Evolutionary conservation across 2,113 vertebrate genomes (phyloP).

Genomic region (Turdus rufiventris): DNA sequence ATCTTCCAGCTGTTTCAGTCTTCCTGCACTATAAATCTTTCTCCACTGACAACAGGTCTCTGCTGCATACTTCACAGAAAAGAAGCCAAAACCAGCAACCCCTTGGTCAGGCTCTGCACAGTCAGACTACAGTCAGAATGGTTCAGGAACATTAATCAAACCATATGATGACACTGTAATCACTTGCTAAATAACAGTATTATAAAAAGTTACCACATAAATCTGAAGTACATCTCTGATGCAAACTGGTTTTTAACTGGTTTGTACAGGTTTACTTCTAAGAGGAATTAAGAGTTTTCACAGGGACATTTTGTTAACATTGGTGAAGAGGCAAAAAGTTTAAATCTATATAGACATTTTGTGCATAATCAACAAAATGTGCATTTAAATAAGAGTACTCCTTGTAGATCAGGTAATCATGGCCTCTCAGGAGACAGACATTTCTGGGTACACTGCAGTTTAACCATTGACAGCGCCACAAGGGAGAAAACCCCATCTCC

Average conservation of each 20-base stretch:
- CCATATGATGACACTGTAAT: background rate
- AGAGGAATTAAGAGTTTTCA: background rate
- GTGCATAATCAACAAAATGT: background rate
- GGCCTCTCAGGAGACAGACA: background rate
- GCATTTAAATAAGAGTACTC: background rate
- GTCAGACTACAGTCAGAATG: background rate
- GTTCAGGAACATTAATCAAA: background rate
- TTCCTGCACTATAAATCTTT: background rate
- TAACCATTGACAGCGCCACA: background rate
- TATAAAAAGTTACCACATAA: background rate
- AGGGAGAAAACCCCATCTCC: background rate
- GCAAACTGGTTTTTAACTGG: background rate
- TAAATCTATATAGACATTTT: background rate
- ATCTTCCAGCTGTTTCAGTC: background rate
- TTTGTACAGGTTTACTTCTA: background rate
- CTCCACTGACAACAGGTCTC: background rate
- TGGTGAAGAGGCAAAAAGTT: background rate
- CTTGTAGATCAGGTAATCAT: background rate
- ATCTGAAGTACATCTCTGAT: background rate
- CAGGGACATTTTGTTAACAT: background rate
- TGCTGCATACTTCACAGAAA: background rate
- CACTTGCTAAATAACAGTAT: background rate
- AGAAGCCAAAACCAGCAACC: background rate
- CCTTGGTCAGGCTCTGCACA: background rate
- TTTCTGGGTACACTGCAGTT: background rate